Evolutionary conservation across 2,888 invertebrate genomes (phyloP).

Genomic region (Dyspetes luteomarginatus): DNA sequence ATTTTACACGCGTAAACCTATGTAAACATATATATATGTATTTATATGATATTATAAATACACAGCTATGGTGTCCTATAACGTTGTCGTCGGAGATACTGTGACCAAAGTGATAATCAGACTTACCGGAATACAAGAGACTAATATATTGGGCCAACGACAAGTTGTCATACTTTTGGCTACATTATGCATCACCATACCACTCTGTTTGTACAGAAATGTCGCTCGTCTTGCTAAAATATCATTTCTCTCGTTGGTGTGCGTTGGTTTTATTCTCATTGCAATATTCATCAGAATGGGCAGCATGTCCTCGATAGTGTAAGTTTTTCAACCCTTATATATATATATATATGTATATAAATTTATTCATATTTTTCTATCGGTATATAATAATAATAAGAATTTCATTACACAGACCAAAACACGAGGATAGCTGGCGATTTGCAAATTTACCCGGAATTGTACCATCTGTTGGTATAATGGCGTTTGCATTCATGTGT

Average conservation of each 20-base stretch:
- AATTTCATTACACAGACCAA: constrained; percentile 86
- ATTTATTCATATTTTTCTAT: too few species aligned
- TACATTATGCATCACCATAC: constrained; percentile 90
- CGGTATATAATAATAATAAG: constrained; percentile 14
- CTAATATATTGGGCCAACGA: constrained; percentile 86
- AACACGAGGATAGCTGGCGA: constrained; percentile 88
- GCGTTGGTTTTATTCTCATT: constrained; percentile 89
- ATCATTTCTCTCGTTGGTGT: constrained; percentile 88
- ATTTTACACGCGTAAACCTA: too few species aligned
- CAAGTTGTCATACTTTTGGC: constrained; percentile 89
- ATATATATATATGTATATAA: too few species aligned
- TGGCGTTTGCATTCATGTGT: constrained; percentile 96
- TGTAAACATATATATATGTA: too few species aligned
- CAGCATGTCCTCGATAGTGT: constrained; percentile 87
- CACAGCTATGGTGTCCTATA: constrained; percentile 94
- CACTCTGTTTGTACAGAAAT: constrained; percentile 91
- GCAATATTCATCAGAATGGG: constrained; percentile 87
- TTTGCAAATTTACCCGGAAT: constrained; percentile 90
- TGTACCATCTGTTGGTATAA: constrained; percentile 91
- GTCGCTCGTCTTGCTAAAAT: constrained; percentile 89
- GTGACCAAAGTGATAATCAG: constrained; percentile 92
- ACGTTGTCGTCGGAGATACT: constrained; percentile 94
- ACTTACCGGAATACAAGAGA: constrained; percentile 85
- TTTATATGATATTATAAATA: constrained; percentile 8
- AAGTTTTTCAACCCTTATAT: too few species aligned